These are phyloP conservation scores for Hyphantria cunea DNA, from an alignment of 1,140 invertebrate genomes.

Conservation along the genomic window DNA sequence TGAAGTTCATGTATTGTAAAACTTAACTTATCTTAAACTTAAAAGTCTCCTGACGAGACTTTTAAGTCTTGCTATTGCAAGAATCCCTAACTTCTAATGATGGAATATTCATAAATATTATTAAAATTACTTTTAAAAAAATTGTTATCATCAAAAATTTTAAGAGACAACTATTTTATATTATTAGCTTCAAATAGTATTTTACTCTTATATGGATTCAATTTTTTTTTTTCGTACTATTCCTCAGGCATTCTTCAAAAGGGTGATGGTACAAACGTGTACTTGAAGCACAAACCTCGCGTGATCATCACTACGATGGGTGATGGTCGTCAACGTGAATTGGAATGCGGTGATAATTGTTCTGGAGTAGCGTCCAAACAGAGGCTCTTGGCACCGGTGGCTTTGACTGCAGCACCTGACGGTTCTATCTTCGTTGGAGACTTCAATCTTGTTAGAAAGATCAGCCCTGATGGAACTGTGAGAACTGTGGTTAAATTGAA, in stretches of 20 bases:
- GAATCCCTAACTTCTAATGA: too few species aligned
- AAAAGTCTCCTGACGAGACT: too few species aligned
- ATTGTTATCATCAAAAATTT: too few species aligned
- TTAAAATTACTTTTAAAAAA: too few species aligned
- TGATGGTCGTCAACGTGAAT: constrained; percentile 93
- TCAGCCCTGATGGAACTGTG: constrained; percentile 93
- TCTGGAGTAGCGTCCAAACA: constrained; percentile 92
- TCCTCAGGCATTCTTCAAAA: constrained; percentile 94
- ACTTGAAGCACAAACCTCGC: constrained; percentile 95
- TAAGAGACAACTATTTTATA: too few species aligned
- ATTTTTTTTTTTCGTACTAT: not conserved
- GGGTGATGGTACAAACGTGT: constrained; percentile 98
- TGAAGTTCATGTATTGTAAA: too few species aligned
- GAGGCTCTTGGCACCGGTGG: constrained; percentile 94
- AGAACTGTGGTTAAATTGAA: constrained; percentile 94
- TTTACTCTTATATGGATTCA: too few species aligned
- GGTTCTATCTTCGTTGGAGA: constrained; percentile 98
- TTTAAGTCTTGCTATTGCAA: too few species aligned
- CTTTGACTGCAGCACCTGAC: constrained; percentile 94
- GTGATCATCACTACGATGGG: constrained; percentile 96
- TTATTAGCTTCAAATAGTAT: too few species aligned
- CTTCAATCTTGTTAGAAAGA: constrained; percentile 96
- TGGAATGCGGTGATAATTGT: constrained; percentile 89
- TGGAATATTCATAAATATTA: too few species aligned
- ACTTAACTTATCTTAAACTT: too few species aligned